Evolutionary conservation across 2,113 vertebrate genomes (phyloP).

Genomic region (Paralichthys olivaceus): DNA sequence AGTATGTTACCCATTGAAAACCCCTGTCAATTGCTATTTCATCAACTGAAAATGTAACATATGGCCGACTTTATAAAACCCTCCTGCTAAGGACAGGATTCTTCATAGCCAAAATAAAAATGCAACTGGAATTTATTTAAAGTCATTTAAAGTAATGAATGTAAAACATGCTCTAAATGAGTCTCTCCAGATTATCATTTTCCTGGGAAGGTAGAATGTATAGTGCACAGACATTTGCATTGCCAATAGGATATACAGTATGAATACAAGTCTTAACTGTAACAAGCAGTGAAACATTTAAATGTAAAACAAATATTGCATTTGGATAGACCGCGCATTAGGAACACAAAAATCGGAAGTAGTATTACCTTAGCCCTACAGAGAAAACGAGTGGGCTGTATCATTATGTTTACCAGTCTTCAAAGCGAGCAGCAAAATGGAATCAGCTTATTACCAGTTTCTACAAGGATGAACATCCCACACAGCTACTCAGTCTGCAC

Average conservation of each 20-base stretch:
- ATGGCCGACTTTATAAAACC: conserved; percentile 16
- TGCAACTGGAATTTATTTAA: conserved; percentile 38
- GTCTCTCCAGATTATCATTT: conserved; percentile 58
- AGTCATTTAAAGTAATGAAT: conserved; percentile 65
- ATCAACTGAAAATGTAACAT: conserved; percentile 16
- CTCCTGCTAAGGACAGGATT: conserved; percentile 12
- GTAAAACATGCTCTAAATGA: conserved; percentile 59
- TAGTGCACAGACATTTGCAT: conserved; percentile 52
- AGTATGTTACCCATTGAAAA: conserved; percentile 23
- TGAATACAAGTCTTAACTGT: conserved; percentile 20
- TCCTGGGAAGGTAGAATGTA: conserved; percentile 27
- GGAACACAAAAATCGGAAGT: conserved; percentile 61
- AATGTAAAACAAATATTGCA: conserved; percentile 55
- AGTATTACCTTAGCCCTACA: conserved; percentile 71
- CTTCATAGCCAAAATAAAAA: conserved; percentile 19
- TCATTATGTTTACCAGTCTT: conserved; percentile 76
- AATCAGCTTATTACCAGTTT: conserved; percentile 81
- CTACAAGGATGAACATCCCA: conserved; percentile 78
- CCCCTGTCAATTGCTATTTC: conserved; percentile 23
- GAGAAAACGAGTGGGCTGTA: conserved; percentile 69
- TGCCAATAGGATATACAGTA: conserved; percentile 20
- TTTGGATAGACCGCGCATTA: conserved; percentile 68
- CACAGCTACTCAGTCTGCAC: conserved; percentile 75
- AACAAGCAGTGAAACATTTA: conserved; percentile 46
- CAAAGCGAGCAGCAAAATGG: conserved; percentile 75